Evolutionary conservation across 2,888 invertebrate genomes (phyloP), one percentile per base, ranked within the genome.

Genomic region (Phania funesta): DNA sequence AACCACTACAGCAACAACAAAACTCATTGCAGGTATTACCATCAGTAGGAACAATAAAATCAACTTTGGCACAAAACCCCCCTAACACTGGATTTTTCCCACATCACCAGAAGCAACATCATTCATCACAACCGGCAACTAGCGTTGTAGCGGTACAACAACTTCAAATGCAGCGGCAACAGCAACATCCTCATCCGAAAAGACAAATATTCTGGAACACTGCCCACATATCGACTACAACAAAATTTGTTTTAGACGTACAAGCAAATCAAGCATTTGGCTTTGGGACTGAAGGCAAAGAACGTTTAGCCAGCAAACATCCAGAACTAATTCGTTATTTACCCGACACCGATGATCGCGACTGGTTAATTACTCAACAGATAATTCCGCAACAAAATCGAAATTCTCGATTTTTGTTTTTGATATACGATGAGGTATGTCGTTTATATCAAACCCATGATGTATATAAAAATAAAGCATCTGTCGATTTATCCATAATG

Each of bases 241-340:
- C 93, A 0, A 89, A 92, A 76, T 94, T 94, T 87, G 92, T 94
- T 11, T 92, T 94, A 90, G 94, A 94, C 83, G 90, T 91, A 16
- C 90, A 91, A 73, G 91, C 90, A 0, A 91, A 91, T 80, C 87
- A 89, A 35, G 90, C 90, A 1, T 91, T 91, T 82, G 91, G 91
- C 7, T 90, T 90, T 29, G 88, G 89, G 9, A 89, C 88, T 0
- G 90, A 91, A 67, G 89, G 93, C 13, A 91, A 93, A 86, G 93
- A 94, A 22, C 90, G 93, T 22, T 87, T 94, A 13, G 93, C 93
- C 77, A 93, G 93, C 73, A 93, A 94, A 86, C 94, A 94, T 90
- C 94, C 94, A 0, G 93, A 94, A 81, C 88, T 94, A 20, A 94
- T 94, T 86, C 93, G 93, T 18, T 94, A 94, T 88, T 91, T 93